These are phyloP conservation scores for Eumeta japonica DNA, from an alignment of 1,140 invertebrate species.

Conservation along the genomic window DNA sequence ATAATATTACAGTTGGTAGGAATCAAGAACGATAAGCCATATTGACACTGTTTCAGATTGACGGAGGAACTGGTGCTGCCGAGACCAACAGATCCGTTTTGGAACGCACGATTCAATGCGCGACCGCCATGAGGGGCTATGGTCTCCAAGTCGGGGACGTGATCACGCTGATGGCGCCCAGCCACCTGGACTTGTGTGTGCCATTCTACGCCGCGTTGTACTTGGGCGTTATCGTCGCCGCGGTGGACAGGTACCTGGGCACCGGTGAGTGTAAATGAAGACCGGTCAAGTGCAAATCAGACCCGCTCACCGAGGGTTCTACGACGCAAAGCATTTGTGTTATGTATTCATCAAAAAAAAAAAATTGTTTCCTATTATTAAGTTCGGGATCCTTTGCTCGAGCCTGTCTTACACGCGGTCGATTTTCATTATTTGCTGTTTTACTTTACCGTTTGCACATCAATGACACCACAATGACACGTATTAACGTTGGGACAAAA, in stretches of 20 bases:
- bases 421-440: no score
- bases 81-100: slow-evolving; percentile 33
- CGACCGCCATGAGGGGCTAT: slow-evolving; percentile 32
- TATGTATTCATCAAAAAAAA: not conserved
- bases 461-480: no score
- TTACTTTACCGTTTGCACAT: no score
- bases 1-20: no score
- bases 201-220: slow-evolving; percentile 40
- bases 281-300: no score
- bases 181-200: slow-evolving; percentile 41
- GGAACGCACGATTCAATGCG: slow-evolving; percentile 32
- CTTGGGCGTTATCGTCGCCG: slow-evolving; percentile 20
- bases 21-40: no score
- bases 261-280: not conserved
- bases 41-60: no score
- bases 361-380: not conserved
- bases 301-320: no score
- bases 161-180: slow-evolving; percentile 41
- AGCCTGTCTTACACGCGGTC: no score
- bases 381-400: not conserved
- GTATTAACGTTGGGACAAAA: no score
- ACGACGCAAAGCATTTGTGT: not conserved
- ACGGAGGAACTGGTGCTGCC: slow-evolving; percentile 36
- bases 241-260: slow-evolving; percentile 22
- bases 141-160: slow-evolving; percentile 46